Evolutionary conservation across 1,140 invertebrate genomes (phyloP), one percentile per base, ranked within the genome.

Genomic region (Leptinotarsa lineolata): DNA sequence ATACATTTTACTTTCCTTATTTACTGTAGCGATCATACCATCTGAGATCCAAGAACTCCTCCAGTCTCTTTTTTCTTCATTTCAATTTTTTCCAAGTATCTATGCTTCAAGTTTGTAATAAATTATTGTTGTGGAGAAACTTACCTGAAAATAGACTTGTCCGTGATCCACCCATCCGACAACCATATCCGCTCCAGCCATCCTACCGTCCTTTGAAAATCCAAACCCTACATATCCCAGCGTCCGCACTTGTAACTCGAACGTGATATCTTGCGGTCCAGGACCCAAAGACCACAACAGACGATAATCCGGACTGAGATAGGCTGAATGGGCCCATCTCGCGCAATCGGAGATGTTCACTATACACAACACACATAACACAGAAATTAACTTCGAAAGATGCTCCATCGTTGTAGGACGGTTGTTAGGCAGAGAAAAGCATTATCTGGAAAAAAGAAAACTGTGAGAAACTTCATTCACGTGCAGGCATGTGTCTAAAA

Each of bases 161-260:
- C 89, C 89, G 77, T 90, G 88, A 84, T 90, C 89, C 70, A 91
- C 88, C 92, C 91, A 93, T 58, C 91, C 92, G 79, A 92, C 88
- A 77, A 92, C 89, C 82, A 93, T 89, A 85, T 93, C 91, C 69
- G 91, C 86, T 58, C 90, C 90, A 68, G 87, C 86, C 86, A 90
- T 88, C 77, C 89, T 88, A 67, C 92, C 91, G 82, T 91, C 91
- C 72, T 88, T 89, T 76, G 92, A 94, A 81, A 94, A 92, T 67
- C 93, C 93, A 78, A 95, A 90, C 20, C 92, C 93, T 72, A 95
- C 89, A 83, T 93, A 95, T 75, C 94, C 94, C 77, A 88, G 87
- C 60, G 93, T 93, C 84, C 88, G 90, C 78, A 92, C 93, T 86
- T 93, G 92, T 78, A 94, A 86, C 85, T 93, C 90, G 83, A 94